Percentiles rank a stretch among this genome's conserved stretches.
Evolutionary conservation across 2,888 invertebrate species (phyloP).

Genomic region (Alsophila aescularia): DNA sequence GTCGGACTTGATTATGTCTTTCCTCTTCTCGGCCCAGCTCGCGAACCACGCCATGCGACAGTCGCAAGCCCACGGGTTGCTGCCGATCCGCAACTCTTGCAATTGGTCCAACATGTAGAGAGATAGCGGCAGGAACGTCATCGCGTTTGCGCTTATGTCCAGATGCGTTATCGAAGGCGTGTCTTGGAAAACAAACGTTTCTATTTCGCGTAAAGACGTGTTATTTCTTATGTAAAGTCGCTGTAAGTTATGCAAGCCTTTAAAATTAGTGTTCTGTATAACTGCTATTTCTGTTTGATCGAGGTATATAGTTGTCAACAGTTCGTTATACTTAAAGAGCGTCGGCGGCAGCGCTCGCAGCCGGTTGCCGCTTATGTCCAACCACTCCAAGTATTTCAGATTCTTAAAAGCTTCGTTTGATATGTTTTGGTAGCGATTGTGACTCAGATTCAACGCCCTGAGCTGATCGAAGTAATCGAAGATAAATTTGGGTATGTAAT

Average conservation of each 20-base stretch:
- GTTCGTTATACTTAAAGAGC: constrained; percentile 86
- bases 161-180: constrained; percentile 85
- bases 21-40: constrained; percentile 78
- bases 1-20: constrained; percentile 82
- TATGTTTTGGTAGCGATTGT: constrained; percentile 85
- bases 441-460: constrained; percentile 85
- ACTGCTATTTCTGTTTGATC: constrained; percentile 87
- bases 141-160: constrained; percentile 88
- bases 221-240: constrained; percentile 86
- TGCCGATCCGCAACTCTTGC: constrained; percentile 86
- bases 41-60: constrained; percentile 93
- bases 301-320: constrained; percentile 85
- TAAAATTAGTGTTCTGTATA: constrained; percentile 87
- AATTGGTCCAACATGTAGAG: constrained; percentile 87
- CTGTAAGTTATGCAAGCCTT: constrained; percentile 85
- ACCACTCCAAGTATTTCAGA: constrained; percentile 79
- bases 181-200: constrained; percentile 86
- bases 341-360: constrained; percentile 85
- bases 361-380: constrained; percentile 86
- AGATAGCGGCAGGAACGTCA: constrained; percentile 89
- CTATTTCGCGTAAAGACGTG: constrained; percentile 84
- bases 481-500: constrained; percentile 86
- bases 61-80: constrained; percentile 94
- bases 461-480: constrained; percentile 88
- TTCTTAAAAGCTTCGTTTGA: constrained; percentile 86